Evolutionary conservation across 1,140 invertebrate species (phyloP), one percentile per base, ranked within the genome.

Genomic region (Nasonia giraulti): DNA sequence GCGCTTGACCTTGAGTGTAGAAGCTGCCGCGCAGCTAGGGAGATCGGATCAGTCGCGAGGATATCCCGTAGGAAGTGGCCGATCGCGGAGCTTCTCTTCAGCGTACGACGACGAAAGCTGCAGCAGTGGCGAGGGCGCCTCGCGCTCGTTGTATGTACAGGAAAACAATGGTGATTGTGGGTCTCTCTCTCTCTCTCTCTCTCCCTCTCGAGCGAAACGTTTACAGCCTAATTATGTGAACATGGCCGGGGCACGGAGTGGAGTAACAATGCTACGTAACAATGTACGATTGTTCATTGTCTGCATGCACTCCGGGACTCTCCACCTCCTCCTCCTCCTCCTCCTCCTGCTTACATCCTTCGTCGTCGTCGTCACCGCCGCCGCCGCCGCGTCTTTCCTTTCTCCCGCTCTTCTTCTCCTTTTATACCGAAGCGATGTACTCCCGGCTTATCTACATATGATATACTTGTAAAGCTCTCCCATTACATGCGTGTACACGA

Each of bases 231-330:
- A 93, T 93, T 93, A 93, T 93, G 92, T 93, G 92, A 93, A 93
- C 92, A 93, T 89, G 90, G 89, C 89, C 88, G 87, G 83, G 88
- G 88, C 89, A 89, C 88, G 89, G 90, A 62, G 20, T 92, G 91
- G 88, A 91, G 91, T 92, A 93, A 93, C 92, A 93, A 93, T 93
- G 90, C 92, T 91, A 92, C 91, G 90, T 92, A 93, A 93, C 92
- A 93, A 93, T 93, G 92, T 93, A 92, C 92, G 89, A 93, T 93
- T 93, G 92, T 93, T 93, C 92, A 93, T 93, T 93, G 92, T 93
- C 89, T 89, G 88, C 81, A 85, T 83, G 85, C 87, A 88, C 88
- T 80, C 37, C 47, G 82, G 23, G 82, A 83, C 83, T 84, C 80
- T 71, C 69, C 27, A 68, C 82, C 84, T 85, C 80, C 81, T 86